Percentiles rank a stretch among this genome's conserved stretches.
phyloP scores from a whole-genome alignment of 2,113 vertebrate species.

The Ammodytes dubius region DNA sequence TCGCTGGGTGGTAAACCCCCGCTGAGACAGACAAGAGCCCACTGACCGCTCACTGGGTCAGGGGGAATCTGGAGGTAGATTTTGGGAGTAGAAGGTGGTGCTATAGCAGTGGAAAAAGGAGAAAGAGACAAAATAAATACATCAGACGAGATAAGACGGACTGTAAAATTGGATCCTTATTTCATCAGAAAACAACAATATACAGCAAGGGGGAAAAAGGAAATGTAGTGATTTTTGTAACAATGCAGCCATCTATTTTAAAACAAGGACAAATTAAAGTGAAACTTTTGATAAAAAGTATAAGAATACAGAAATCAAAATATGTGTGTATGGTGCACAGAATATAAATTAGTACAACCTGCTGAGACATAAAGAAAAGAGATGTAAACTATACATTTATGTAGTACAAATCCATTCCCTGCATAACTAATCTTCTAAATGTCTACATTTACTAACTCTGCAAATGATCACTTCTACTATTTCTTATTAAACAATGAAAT shows the following conservation, averaged over 20 bases:
- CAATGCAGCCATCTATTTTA: background rate
- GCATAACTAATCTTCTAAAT: background rate
- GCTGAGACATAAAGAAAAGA: background rate
- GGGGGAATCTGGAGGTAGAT: constrained; percentile 64
- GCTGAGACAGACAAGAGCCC: constrained; percentile 69
- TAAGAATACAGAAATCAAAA: background rate
- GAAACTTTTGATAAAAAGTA: background rate
- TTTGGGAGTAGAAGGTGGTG: constrained; percentile 61
- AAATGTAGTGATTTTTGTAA: constrained; percentile 15
- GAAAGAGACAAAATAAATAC: constrained; percentile 1
- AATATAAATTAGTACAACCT: background rate
- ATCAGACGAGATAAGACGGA: constrained; percentile 8
- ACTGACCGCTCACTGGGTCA: background rate
- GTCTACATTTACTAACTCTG: background rate
- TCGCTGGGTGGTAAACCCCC: constrained; percentile 65
- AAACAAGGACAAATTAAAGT: background rate
- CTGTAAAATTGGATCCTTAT: background rate
- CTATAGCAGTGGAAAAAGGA: constrained; percentile 25
- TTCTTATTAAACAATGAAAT: background rate
- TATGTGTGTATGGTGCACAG: background rate
- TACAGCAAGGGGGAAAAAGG: background rate
- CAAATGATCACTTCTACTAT: no score
- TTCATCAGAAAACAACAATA: constrained; percentile 11
- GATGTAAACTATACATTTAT: background rate
- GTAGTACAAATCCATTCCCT: background rate